A percentile compares a stretch with the other conserved stretches of the same genome.
These are phyloP conservation scores for Drosophila neoperkinsi DNA, from an alignment of 2,888 invertebrate species.

Conservation along the genomic window DNA sequence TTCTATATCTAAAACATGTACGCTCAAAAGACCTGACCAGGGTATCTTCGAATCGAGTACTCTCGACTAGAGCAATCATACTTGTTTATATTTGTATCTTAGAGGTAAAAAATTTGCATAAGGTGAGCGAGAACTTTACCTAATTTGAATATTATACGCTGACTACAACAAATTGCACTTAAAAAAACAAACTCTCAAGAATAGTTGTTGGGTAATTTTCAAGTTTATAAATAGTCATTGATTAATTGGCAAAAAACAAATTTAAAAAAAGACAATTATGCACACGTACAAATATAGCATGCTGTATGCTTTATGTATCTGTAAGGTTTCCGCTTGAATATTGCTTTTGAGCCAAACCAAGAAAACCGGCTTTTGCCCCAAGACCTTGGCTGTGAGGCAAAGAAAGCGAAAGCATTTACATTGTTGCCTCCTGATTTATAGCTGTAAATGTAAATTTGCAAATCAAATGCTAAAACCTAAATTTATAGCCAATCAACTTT, in stretches of 20 bases:
- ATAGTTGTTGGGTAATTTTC: constrained; percentile 3
- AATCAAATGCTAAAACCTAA: constrained; percentile 4
- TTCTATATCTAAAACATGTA: not conserved
- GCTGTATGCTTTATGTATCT: constrained; percentile 11
- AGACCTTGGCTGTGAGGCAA: constrained; percentile 28
- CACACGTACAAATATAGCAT: constrained; percentile 1
- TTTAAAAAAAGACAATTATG: not conserved
- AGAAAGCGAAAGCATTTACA: constrained; percentile 47
- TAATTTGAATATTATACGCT: constrained; percentile 14
- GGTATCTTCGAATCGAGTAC: not conserved
- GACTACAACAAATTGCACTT: constrained; percentile 41
- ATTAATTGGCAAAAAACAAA: constrained; percentile 18
- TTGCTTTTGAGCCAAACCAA: constrained; percentile 12
- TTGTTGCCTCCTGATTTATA: constrained; percentile 19
- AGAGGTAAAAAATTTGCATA: constrained; percentile 56
- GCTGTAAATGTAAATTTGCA: constrained; percentile 11
- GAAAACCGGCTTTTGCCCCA: constrained; percentile 27
- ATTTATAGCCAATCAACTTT: constrained; percentile 55
- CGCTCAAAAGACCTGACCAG: not conserved
- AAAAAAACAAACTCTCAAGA: constrained; percentile 10
- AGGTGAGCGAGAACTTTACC: constrained; percentile 52
- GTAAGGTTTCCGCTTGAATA: constrained; percentile 1
- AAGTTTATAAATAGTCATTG: constrained; percentile 31
- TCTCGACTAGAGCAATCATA: not conserved
- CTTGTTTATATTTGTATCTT: not conserved